Evolutionary conservation across 2,113 vertebrate genomes (phyloP).

Genomic region (Mesitornis unicolor): DNA sequence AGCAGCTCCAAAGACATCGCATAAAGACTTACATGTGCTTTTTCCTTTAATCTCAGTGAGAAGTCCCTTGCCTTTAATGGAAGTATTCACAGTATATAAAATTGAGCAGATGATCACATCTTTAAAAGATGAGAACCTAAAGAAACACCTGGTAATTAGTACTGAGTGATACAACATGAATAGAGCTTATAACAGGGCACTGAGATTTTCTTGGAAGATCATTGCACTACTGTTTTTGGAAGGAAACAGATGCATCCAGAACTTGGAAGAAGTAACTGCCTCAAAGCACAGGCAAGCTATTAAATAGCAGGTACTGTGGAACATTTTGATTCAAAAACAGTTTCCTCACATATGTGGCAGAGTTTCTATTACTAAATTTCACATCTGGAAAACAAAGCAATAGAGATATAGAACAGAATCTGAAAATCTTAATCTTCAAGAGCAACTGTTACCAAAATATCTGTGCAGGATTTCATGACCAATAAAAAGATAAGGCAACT

Average conservation of each 20-base stretch:
- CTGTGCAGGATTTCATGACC: neutral
- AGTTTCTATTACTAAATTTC: neutral
- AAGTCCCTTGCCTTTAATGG: neutral
- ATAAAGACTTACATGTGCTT: neutral
- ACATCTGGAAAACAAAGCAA: neutral
- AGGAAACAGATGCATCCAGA: neutral
- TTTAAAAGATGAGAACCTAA: neutral
- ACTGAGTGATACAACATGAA: constrained; percentile 7
- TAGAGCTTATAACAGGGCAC: neutral
- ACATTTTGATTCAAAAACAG: neutral
- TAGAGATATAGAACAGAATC: neutral
- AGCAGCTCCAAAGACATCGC: neutral
- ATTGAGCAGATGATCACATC: constrained; percentile 1
- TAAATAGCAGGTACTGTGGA: neutral
- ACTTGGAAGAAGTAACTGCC: neutral
- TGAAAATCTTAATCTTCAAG: neutral
- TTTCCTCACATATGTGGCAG: neutral
- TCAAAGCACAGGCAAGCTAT: neutral
- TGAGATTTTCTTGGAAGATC: neutral
- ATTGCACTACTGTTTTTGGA: constrained; percentile 15
- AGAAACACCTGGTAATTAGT: constrained; percentile 41
- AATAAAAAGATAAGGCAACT: neutral
- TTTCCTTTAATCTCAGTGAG: constrained; percentile 48
- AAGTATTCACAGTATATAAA: constrained; percentile 12
- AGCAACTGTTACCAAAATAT: neutral